Conservation (phyloP, 92 coral and sea anemone genomes). For the Parazoanthus darwini region DNA sequence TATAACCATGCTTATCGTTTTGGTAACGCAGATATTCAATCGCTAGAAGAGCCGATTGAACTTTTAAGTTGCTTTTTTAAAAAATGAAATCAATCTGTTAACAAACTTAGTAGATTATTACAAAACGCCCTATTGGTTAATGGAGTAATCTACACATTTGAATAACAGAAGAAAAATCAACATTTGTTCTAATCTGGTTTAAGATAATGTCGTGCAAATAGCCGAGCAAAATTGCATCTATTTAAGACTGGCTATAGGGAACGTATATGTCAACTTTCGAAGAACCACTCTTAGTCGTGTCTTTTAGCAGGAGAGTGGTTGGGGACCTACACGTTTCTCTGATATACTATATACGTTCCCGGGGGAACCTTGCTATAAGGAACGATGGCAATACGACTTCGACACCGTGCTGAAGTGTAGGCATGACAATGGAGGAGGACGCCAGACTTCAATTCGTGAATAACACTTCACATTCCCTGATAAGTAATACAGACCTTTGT, state of each 20-base stretch:
- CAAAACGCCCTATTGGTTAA: not conserved
- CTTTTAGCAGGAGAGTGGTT: not conserved
- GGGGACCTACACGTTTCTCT: not conserved
- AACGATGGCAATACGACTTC: not conserved
- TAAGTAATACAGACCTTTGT: not conserved
- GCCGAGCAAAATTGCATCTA: too few species aligned
- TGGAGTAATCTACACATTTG: not conserved
- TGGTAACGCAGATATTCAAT: not conserved
- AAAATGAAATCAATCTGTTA: not conserved
- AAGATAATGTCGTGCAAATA: not conserved
- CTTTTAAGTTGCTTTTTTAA: too few species aligned
- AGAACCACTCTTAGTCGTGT: not conserved
- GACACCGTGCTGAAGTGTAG: not conserved
- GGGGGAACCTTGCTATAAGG: not conserved
- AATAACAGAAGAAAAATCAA: constrained; percentile 19
- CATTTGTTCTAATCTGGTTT: not conserved
- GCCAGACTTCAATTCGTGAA: not conserved
- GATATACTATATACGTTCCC: not conserved
- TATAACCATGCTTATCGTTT: not conserved
- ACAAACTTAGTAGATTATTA: constrained; percentile 1
- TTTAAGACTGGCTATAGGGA: not conserved
- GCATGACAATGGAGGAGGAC: not conserved
- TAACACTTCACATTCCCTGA: not conserved
- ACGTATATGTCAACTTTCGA: not conserved
- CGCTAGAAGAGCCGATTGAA: not conserved